phyloP scores from a whole-genome alignment of 2,797 vertebrate genomes.

The Lacerta viridis region DNA sequence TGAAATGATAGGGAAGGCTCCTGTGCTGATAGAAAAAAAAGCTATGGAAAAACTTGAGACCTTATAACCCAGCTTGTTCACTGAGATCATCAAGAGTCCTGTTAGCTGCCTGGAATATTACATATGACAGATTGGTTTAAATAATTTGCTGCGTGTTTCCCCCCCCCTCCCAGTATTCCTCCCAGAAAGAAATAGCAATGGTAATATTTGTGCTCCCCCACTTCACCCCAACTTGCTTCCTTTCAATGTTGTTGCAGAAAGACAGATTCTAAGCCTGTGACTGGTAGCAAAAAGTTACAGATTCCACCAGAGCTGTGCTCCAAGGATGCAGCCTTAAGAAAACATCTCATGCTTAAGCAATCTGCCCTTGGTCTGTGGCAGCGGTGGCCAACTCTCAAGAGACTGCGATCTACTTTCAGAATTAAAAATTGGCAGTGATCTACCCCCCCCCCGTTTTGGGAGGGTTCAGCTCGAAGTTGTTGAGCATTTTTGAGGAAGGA shows the following conservation, averaged over 20 bases:
- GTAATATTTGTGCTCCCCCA: neutral
- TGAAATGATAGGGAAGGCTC: neutral
- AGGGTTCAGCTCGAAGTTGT: too few species aligned
- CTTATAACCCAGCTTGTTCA: too few species aligned
- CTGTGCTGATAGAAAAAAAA: too few species aligned
- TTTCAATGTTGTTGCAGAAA: constrained; percentile 37
- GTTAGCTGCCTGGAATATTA: too few species aligned
- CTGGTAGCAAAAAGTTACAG: constrained; percentile 49
- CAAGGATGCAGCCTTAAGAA: constrained; percentile 73
- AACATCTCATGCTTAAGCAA: constrained; percentile 32
- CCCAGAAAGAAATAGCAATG: neutral
- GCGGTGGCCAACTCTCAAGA: too few species aligned
- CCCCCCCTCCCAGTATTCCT: neutral
- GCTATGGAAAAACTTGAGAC: too few species aligned
- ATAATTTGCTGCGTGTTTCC: neutral
- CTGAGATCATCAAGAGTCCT: too few species aligned
- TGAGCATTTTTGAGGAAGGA: too few species aligned
- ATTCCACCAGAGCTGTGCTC: constrained; percentile 68
- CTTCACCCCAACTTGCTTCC: constrained; percentile 56
- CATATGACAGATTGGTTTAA: neutral
- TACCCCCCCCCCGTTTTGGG: too few species aligned
- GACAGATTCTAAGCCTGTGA: neutral
- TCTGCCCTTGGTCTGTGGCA: constrained; percentile 16
- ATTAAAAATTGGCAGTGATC: too few species aligned
- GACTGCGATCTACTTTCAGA: too few species aligned